phyloP scores from a whole-genome alignment of 2,797 vertebrate species.

The Huso huso region DNA sequence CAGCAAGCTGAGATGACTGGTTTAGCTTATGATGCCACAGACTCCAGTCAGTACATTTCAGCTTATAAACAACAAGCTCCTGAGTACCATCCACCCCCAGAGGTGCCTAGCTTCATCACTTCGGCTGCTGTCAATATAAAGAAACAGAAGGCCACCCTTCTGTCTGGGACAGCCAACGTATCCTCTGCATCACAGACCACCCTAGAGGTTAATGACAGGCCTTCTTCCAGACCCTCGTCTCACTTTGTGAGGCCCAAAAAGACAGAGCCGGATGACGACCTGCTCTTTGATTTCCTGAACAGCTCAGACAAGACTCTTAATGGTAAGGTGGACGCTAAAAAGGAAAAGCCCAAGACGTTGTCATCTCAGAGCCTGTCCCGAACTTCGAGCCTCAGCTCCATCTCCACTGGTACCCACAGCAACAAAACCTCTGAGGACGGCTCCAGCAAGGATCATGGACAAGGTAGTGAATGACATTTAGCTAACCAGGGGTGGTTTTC shows the following conservation, averaged over 20 bases:
- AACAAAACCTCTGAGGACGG: constrained; percentile 67
- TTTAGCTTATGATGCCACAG: constrained; percentile 39
- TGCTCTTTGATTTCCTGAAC: constrained; percentile 95
- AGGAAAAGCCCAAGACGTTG: constrained; percentile 57
- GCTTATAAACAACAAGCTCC: constrained; percentile 16
- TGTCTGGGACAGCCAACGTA: constrained; percentile 67
- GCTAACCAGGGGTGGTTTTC: too few relatives aligned
- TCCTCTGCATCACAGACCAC: constrained; percentile 32
- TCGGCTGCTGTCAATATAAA: constrained; percentile 81
- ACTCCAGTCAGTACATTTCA: constrained; percentile 38
- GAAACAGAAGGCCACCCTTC: constrained; percentile 67
- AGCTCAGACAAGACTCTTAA: constrained; percentile 78
- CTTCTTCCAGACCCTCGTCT: constrained; percentile 56
- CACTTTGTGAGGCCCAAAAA: constrained; percentile 85
- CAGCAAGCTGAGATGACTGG: constrained; percentile 31
- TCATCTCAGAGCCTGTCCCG: constrained; percentile 61
- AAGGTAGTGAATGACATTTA: constrained; percentile 52
- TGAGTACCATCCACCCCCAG: constrained; percentile 37
- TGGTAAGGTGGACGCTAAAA: constrained; percentile 66
- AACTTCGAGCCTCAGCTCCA: constrained; percentile 68
- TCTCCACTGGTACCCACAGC: constrained; percentile 61
- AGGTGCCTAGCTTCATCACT: constrained; percentile 62
- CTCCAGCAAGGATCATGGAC: constrained; percentile 58
- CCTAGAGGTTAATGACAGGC: constrained; percentile 15
- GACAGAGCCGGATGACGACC: constrained; percentile 81